A percentile compares a stretch with the other conserved stretches of the same genome.
phyloP scores from a whole-genome alignment of 1,140 invertebrate genomes.

The Lucilia sericata region DNA sequence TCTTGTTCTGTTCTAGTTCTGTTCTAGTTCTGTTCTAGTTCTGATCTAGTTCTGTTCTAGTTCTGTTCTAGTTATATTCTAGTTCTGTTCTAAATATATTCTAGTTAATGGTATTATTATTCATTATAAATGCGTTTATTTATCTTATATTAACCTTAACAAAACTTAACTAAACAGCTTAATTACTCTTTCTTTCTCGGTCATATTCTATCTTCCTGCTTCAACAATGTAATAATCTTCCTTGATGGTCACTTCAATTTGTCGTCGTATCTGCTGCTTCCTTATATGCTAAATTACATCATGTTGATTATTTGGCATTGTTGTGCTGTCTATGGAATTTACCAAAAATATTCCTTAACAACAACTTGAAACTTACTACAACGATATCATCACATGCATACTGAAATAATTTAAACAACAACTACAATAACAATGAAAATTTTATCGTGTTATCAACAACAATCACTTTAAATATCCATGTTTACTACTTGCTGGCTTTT shows the following conservation, averaged over 20 bases:
- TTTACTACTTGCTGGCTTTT: constrained; percentile 53
- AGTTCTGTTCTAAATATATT: too few relatives aligned
- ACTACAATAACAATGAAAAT: constrained; percentile 45
- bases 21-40: too few relatives aligned
- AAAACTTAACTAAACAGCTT: background rate
- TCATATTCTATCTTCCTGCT: background rate
- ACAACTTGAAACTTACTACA: constrained; percentile 42
- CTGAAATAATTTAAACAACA: constrained; percentile 50
- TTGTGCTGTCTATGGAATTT: constrained; percentile 26
- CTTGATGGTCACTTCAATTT: constrained; percentile 51
- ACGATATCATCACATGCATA: background rate
- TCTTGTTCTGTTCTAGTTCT: too few relatives aligned
- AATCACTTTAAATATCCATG: constrained; percentile 45
- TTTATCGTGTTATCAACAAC: constrained; percentile 46
- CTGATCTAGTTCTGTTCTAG: too few relatives aligned
- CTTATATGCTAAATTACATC: background rate
- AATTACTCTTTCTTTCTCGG: background rate
- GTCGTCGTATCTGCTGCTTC: constrained; percentile 46
- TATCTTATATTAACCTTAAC: background rate
- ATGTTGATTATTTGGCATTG: constrained; percentile 6
- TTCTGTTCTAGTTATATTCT: too few relatives aligned
- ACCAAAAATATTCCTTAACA: constrained; percentile 50
- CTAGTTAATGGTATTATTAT: too few relatives aligned
- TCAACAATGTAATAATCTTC: background rate
- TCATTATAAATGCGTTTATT: too few relatives aligned